Evolutionary conservation across 2,113 vertebrate genomes (phyloP), one percentile per base, ranked within the genome.

Genomic region (Columbina picui): DNA sequence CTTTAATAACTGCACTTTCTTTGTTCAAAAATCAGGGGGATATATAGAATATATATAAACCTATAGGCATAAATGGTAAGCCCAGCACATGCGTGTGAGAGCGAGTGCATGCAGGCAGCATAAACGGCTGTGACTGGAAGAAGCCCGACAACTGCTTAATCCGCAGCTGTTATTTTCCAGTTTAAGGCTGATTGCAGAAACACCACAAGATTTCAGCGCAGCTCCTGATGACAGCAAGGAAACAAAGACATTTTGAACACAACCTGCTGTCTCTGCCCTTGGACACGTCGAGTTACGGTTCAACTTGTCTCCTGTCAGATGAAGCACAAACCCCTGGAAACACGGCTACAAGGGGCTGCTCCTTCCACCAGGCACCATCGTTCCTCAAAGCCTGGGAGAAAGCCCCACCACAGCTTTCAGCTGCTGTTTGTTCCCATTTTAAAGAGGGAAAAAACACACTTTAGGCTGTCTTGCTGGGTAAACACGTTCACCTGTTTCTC

Each of bases 311-410:
- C 73, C 92, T 93, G 96, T 56, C 79, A 97, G 91, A 70, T 94
- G 95, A 97, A 97, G 95, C 92, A 70, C 53, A 81, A 97, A 86
- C 39, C 88, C 87, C 87, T 39, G 60, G 92, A 96, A 95, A 89
- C 23, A 39, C 30, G 43, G 74, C 68, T 68, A 77, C 71, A 64
- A 27, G 5, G 10, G 57, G 71, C 74, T 95, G 91, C 83, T 90
- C 84, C 76, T 83, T 64, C 61, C 68, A 20, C 47, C 21, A 1
- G 36, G 68, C 94, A 84, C 25, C 11, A 13, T 68, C 94, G 38
- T 27, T 94, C 88, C 93, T 61, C n/a, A 87, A 82, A 84, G 60
- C 59, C 69, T 65, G 19, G 29, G 65, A 93, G 64, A 94, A 91
- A 90, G 36, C 19, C 56, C 45, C 71, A 34, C 43, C 34, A 20